A percentile compares a stretch with the other conserved stretches of the same genome.
Evolutionary conservation across 2,113 vertebrate genomes (phyloP).

Genomic region (Lutjanus erythropterus): DNA sequence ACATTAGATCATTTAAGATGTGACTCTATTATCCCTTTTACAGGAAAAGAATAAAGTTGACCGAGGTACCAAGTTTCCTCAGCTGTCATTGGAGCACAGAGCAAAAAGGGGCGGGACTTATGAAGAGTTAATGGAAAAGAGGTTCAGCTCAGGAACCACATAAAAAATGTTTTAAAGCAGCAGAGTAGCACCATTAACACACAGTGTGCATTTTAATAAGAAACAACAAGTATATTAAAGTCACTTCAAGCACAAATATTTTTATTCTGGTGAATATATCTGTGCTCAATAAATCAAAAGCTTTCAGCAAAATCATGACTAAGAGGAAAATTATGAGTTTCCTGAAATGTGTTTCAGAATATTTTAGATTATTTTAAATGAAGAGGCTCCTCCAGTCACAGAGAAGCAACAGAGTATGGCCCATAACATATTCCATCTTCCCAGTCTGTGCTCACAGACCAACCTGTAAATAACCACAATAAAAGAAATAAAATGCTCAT

Average conservation of each 20-base stretch:
- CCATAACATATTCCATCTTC: neutral
- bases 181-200: neutral
- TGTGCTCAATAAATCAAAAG: neutral
- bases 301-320: neutral
- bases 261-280: neutral
- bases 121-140: too few relatives aligned
- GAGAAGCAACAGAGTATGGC: neutral
- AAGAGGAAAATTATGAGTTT: neutral
- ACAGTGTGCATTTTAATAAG: neutral
- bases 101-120: too few relatives aligned
- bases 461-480: neutral
- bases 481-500: neutral
- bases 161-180: neutral
- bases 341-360: neutral
- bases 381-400: neutral
- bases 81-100: too few relatives aligned
- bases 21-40: too few relatives aligned
- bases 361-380: neutral
- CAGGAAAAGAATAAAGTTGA: too few relatives aligned
- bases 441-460: neutral
- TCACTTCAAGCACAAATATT: neutral
- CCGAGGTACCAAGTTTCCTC: too few relatives aligned
- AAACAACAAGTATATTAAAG: neutral
- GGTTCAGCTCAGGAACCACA: too few relatives aligned
- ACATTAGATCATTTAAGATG: too few relatives aligned